phyloP scores from a whole-genome alignment of 2,888 invertebrate genomes.

The Nemurella pictetii region DNA sequence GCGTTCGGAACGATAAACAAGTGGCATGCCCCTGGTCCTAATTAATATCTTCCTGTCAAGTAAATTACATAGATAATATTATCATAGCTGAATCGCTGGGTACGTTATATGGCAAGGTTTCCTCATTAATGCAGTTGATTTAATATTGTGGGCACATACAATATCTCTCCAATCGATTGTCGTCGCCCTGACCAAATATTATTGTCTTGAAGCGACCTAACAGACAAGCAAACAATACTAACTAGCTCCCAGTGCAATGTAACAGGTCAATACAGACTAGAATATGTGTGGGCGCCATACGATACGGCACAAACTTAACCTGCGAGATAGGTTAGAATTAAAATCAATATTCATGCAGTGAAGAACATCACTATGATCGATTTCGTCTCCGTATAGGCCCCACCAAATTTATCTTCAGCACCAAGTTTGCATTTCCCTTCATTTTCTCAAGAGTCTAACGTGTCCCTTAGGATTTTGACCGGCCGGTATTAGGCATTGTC shows the following conservation, averaged over 20 bases:
- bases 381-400: conserved; percentile 1
- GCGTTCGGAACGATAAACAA: too few species aligned
- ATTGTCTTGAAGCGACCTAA: not conserved
- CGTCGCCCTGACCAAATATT: not conserved
- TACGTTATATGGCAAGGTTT: too few species aligned
- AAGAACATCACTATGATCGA: not conserved
- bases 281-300: not conserved
- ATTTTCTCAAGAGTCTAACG: conserved; percentile 26
- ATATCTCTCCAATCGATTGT: not conserved
- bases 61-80: too few species aligned
- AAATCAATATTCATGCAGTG: conserved; percentile 24
- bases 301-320: not conserved
- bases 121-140: too few species aligned
- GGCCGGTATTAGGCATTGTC: conserved; percentile 9
- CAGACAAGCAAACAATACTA: not conserved
- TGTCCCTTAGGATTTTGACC: conserved; percentile 17
- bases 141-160: not conserved
- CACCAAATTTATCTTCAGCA: conserved; percentile 22
- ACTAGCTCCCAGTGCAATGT: not conserved
- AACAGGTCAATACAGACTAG: not conserved
- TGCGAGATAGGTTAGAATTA: not conserved
- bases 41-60: too few species aligned
- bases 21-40: too few species aligned
- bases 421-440: conserved; percentile 27
- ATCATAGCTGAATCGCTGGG: too few species aligned